Conservation (phyloP, 2,113 vertebrate species). For the Percopsis transmontana region DNA sequence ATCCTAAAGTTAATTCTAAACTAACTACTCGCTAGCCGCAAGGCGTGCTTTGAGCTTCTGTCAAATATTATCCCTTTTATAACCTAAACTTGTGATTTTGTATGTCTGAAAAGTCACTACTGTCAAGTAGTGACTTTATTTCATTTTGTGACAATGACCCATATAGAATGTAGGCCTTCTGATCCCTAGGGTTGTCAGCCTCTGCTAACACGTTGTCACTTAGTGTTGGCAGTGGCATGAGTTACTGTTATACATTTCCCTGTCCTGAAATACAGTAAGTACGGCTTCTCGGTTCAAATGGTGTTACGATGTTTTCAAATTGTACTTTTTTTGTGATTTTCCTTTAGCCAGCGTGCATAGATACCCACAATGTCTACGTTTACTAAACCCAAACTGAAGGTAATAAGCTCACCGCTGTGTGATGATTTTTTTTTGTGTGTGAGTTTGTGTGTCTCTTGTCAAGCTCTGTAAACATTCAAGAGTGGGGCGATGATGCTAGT, state of each 20-base stretch:
- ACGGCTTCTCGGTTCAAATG: no score
- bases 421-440: conserved; percentile 68
- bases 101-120: neutral
- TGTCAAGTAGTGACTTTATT: neutral
- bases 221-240: neutral
- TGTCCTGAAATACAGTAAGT: no score
- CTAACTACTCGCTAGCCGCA: neutral
- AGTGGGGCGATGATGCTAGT: conserved; percentile 40
- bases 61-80: neutral
- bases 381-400: conserved; percentile 91
- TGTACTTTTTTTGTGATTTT: conserved; percentile 33
- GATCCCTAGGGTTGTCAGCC: conserved; percentile 4
- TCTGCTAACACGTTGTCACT: conserved; percentile 11
- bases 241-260: neutral
- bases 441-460: conserved; percentile 57
- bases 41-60: neutral
- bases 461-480: conserved; percentile 17
- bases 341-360: conserved; percentile 41
- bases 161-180: conserved; percentile 36
- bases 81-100: neutral
- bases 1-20: neutral
- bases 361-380: conserved; percentile 85
- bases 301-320: neutral
- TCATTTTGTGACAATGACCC: conserved; percentile 32
- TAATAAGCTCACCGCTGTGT: conserved; percentile 56